Percentiles rank a stretch among this genome's conserved stretches.
These are phyloP conservation scores for Nebria salina DNA, from an alignment of 2,888 invertebrate species.

Conservation along the genomic window DNA sequence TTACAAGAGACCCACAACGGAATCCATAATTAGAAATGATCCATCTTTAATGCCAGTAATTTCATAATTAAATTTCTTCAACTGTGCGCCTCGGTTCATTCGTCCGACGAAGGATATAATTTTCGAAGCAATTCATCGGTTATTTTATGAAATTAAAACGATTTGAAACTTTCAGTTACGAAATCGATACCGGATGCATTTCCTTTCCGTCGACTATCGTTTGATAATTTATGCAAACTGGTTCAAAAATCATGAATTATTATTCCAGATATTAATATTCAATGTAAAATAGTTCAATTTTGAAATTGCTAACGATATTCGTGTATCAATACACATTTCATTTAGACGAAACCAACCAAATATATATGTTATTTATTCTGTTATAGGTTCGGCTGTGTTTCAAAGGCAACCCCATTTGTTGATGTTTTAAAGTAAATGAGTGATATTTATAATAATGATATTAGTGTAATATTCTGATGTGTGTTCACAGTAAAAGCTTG, in stretches of 20 bases:
- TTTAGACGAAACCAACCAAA: too few relatives aligned
- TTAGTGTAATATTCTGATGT: background rate
- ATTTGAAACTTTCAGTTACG: conserved; percentile 13
- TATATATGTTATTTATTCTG: too few relatives aligned
- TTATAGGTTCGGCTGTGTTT: too few relatives aligned
- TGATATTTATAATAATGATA: background rate
- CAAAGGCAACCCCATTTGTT: too few relatives aligned
- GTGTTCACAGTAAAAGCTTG: background rate
- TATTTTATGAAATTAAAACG: conserved; percentile 43
- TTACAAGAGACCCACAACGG: conserved; percentile 32
- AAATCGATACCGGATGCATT: conserved; percentile 10
- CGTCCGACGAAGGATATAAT: conserved; percentile 35
- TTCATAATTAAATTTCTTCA: conserved; percentile 45
- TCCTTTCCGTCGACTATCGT: background rate
- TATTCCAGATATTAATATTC: background rate
- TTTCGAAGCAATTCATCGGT: conserved; percentile 42
- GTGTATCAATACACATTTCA: too few relatives aligned
- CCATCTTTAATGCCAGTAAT: conserved; percentile 43
- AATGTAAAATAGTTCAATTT: background rate
- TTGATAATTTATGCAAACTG: conserved; percentile 14
- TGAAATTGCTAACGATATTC: background rate
- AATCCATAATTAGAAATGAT: conserved; percentile 45
- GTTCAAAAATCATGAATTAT: background rate
- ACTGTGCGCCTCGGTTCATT: conserved; percentile 15
- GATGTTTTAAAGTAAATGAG: background rate